Evolutionary conservation across 2,888 invertebrate genomes (phyloP), one percentile per base, ranked within the genome.

Genomic region (Cacoxenus indagator): DNA sequence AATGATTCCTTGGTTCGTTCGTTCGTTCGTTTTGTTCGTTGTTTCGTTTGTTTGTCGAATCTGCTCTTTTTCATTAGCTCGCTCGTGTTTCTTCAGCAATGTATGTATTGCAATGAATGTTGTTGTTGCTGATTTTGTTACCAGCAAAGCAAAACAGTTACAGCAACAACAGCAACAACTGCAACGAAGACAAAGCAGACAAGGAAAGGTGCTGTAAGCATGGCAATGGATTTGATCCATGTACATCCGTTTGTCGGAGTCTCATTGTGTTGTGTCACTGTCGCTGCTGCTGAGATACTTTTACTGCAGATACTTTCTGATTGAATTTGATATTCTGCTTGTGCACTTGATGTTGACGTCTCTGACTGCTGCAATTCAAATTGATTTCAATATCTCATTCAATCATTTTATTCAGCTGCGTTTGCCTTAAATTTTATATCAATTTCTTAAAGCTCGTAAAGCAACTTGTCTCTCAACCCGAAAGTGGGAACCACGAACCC

Each of bases 1-100:
- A 85, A 85, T 85, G 85, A 84, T 85, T 77, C 62, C 67, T 51
- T n/a, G 19, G 19, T 76, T 78, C 79, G 80, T 78, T 79, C 77
- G 76, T 65, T 67, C 57, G 72, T 54, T 67, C 5, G 17, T 69
- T 59, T 26, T 59, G 24, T 62, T 43, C 45, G 45, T 14, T 45
- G 73, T 74, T 77, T 73, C 73, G 68, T 62, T 57, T 61, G 45
- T 65, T 51, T 64, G 51, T 62, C 67, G 54, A 61, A 64, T 68
- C 68, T 64, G 37, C 45, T 17, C 26, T 57, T 66, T 26, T 22
- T 37, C 17, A 11, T n/a, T 27, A 9, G 22, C 11, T 37, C 22
- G 74, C 67, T 69, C 73, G 75, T 75, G 75, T 57, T 72, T 72
- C 75, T 78, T 76, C n/a, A n/a, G n/a, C n/a, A n/a, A n/a, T n/a